A percentile compares a stretch with the other conserved stretches of the same genome.
These are phyloP conservation scores for Trachops cirrhosus DNA, from an alignment of 2,797 vertebrate genomes.

Conservation along the genomic window DNA sequence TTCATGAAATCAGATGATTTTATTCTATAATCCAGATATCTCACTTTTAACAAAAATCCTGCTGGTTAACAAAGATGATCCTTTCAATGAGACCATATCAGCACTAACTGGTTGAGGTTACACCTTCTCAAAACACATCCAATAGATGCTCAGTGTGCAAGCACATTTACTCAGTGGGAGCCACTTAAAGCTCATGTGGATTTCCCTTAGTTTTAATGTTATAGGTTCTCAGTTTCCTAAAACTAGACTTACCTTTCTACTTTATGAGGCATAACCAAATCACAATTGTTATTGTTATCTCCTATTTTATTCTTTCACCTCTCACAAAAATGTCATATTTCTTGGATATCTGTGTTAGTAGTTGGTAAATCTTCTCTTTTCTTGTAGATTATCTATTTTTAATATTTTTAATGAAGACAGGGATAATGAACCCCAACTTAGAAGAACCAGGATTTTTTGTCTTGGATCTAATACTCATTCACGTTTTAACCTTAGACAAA, in stretches of 20 bases:
- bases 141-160: neutral
- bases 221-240: neutral
- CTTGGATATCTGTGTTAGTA: neutral
- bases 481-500: neutral
- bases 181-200: neutral
- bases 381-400: neutral
- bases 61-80: neutral
- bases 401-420: constrained; percentile 9
- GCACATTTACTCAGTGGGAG: neutral
- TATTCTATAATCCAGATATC: neutral
- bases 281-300: neutral
- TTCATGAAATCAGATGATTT: neutral
- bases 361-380: neutral
- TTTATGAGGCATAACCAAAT: neutral
- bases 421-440: neutral
- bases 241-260: neutral
- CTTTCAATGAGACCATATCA: neutral
- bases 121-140: neutral
- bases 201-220: neutral
- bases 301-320: neutral
- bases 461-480: neutral
- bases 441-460: neutral
- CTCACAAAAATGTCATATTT: neutral
- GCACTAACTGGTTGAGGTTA: neutral
- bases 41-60: neutral